Evolutionary conservation across 2,113 vertebrate species (phyloP), one percentile per base, ranked within the genome.

Genomic region (Sylvia atricapilla): DNA sequence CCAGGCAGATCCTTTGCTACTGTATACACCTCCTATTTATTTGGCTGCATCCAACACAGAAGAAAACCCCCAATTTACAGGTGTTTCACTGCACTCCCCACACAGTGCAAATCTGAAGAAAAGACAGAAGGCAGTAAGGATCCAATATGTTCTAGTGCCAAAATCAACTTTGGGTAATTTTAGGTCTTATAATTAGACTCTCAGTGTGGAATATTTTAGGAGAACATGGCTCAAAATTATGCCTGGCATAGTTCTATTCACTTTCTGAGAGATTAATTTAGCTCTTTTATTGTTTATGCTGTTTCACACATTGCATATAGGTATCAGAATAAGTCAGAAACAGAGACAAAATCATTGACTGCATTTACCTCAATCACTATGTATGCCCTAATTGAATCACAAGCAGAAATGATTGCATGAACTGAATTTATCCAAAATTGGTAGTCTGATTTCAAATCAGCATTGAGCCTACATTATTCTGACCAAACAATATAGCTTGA

Each of bases 401-500:
- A 96, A 95, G 73, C 55, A 92, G 68, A 94, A 96, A 81, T 74
- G 92, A 96, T 95, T 89, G 77, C 75, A 75, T 76, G 83, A 90
- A 94, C 85, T 88, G 87, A 96, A 93, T 94, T 94, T 89, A 85
- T 75, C 74, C 64, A 49, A 64, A 90, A 93, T 72, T 86, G 82
- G 68, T 75, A 72, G 85, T 80, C 87, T 96, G 92, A 96, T 96
- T 97, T 92, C 73, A 84, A 96, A 95, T 77, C 69, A 96, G 72
- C 56, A 66, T 28, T 6, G 3, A 83, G 90, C 63, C 74, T 83
- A 67, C 59, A 94, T 87, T 91, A 96, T 97, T 95, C 91, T 96
- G 92, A 95, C 92, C 94, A 95, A 94, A 96, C 96, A 97, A 94
- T 94, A 90, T 58, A 94, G 66, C 79, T 93, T 96, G 91, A 97